Percentiles rank a stretch among this genome's conserved stretches.
phyloP scores from a whole-genome alignment of 2,797 vertebrate genomes.

The Galago senegalensis region DNA sequence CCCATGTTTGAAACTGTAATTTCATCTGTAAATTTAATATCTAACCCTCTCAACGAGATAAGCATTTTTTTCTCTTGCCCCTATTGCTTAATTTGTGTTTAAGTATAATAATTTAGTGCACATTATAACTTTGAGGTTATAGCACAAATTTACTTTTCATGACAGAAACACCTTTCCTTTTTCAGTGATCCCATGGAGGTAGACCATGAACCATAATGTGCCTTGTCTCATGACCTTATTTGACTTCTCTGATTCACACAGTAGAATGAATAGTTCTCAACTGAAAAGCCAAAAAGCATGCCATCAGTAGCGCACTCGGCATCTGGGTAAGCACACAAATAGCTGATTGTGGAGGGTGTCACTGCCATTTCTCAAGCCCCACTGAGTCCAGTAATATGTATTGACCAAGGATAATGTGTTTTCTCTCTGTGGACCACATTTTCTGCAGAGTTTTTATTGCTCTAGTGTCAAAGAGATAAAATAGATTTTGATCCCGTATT shows the following conservation, averaged over 20 bases:
- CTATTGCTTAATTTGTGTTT: not conserved
- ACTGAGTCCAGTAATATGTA: conserved; percentile 76
- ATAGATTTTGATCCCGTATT: conserved; percentile 73
- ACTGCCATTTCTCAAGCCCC: conserved; percentile 79
- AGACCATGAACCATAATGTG: not conserved
- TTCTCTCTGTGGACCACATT: conserved; percentile 63
- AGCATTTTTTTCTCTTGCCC: not conserved
- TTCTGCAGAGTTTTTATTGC: conserved; percentile 78
- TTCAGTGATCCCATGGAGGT: not conserved
- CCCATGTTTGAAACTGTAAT: not conserved
- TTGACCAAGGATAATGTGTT: conserved; percentile 79
- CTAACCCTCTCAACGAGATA: not conserved
- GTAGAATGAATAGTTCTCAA: conserved; percentile 75
- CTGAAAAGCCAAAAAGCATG: conserved; percentile 59
- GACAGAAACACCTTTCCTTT: not conserved
- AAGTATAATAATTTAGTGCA: not conserved
- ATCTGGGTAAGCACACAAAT: conserved; percentile 78
- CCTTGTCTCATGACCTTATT: not conserved
- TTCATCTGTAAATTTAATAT: not conserved
- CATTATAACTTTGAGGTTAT: not conserved
- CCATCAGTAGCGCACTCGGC: conserved; percentile 52
- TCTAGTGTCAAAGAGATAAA: conserved; percentile 75
- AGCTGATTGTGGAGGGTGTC: conserved; percentile 75
- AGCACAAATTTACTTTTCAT: not conserved
- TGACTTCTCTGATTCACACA: conserved; percentile 50